These are phyloP conservation scores for Cephalopholis sonnerati DNA, from an alignment of 2,113 vertebrate genomes.

Conservation along the genomic window DNA sequence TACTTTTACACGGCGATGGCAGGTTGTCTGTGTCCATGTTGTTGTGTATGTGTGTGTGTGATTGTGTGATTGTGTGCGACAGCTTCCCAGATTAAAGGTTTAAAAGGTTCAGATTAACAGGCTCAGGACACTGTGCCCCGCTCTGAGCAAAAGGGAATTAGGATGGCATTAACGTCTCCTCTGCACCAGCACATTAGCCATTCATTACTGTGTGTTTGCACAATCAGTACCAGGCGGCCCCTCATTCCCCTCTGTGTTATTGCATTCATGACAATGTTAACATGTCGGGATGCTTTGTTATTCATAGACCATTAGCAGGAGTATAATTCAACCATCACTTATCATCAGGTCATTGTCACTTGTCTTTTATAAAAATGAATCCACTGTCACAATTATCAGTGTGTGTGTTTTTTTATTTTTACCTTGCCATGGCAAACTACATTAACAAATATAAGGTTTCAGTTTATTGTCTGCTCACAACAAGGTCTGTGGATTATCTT, in stretches of 20 bases:
- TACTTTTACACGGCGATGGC: conserved; percentile 46
- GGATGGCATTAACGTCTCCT: conserved; percentile 69
- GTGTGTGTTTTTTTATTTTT: not conserved
- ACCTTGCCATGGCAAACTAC: not conserved
- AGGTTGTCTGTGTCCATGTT: conserved; percentile 49
- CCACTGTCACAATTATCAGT: not conserved
- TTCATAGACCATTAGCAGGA: conserved; percentile 64
- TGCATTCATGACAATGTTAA: conserved; percentile 66
- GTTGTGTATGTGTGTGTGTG: conserved; percentile 11
- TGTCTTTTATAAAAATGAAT: conserved; percentile 7
- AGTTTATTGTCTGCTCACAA: not conserved
- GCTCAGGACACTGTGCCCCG: conserved; percentile 62
- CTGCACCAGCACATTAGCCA: conserved; percentile 74
- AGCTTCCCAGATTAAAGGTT: conserved; percentile 74
- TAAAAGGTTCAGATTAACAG: conserved; percentile 75
- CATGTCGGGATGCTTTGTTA: conserved; percentile 64
- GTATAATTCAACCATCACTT: conserved; percentile 34
- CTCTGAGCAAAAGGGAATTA: conserved; percentile 69
- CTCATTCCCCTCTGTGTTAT: conserved; percentile 61
- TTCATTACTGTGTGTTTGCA: conserved; percentile 71
- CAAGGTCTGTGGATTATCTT: too few species aligned
- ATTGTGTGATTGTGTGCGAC: conserved; percentile 34
- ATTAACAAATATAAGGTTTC: not conserved
- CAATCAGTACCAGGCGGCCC: conserved; percentile 64
- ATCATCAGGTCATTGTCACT: conserved; percentile 27